Base-by-base conservation (phyloP, 1,140 invertebrate genomes). In the Episyrphus balteatus region DNA sequence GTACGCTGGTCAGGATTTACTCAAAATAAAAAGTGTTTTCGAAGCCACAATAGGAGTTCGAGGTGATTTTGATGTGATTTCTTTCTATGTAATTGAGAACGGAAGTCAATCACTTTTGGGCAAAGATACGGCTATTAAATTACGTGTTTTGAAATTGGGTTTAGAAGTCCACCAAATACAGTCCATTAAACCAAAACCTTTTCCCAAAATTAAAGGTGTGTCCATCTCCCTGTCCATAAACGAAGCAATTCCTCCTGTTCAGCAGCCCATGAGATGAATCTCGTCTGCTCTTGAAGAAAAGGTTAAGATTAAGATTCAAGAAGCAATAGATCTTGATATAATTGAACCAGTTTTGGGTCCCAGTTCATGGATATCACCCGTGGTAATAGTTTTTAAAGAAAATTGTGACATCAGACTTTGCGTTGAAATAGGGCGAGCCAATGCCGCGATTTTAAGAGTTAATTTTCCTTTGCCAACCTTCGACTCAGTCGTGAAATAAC, bases 401-500 rank as follows among this genome's bases (percentile, higher is more conserved):
- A 32, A 48, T 48, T 45, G 50, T 13, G n/a, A 48, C 33, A 48
- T 48, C 32, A 41, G 46, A 19, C 14, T 50, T 12, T 50, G 50
- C 19, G 7, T 44, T 13, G 47, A 51, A 18, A 51, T 49, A 47
- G 31, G 50, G 3, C 33, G 14, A 32, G 47, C 47, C n/a, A 49
- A 51, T n/a, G n/a, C n/a, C n/a, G n/a, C n/a, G n/a, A n/a, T n/a
- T n/a, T n/a, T n/a, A n/a, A n/a, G n/a, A n/a, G n/a, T n/a, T n/a
- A n/a, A n/a, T n/a, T n/a, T n/a, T n/a, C n/a, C n/a, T n/a, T n/a
- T n/a, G n/a, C n/a, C n/a, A n/a, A n/a, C n/a, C n/a, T n/a, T n/a
- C n/a, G n/a, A n/a, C n/a, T n/a, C n/a, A 46, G 44, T 34, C 38
- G 55, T 30, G 26, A 48, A 37, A 54, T 57, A 30, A 55, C 56